Percentiles rank a stretch among this genome's conserved stretches.
Evolutionary conservation across 2,113 vertebrate genomes (phyloP).

Genomic region (Phasianus colchicus): DNA sequence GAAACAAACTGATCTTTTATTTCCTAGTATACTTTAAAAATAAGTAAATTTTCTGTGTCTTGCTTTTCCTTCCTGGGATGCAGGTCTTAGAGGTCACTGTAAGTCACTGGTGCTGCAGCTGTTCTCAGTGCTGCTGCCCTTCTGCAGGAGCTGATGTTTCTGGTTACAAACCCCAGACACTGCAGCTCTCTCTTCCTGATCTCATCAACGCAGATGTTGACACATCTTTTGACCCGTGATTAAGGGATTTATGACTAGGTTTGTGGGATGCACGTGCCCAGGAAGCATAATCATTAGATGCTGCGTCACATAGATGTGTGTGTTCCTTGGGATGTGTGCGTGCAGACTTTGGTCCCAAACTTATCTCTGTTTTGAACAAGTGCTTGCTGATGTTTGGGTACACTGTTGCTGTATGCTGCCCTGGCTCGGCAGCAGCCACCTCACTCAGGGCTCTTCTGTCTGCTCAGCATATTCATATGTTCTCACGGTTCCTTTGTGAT

Average conservation of each 20-base stretch:
- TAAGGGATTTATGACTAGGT: slow-evolving; percentile 14
- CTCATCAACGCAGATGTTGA: neutral
- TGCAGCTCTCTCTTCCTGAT: neutral
- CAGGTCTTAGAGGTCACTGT: neutral
- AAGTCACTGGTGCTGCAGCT: neutral
- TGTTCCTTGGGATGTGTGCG: neutral
- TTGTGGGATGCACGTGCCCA: neutral
- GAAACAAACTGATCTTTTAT: neutral
- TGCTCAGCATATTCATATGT: accelerated
- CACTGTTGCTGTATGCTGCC: neutral
- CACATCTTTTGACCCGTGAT: slow-evolving; percentile 20
- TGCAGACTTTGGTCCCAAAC: neutral
- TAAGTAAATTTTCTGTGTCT: neutral
- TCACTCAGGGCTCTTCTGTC: neutral
- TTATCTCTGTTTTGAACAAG: neutral
- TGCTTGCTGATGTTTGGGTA: neutral
- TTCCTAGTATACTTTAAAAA: neutral
- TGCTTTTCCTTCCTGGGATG: neutral
- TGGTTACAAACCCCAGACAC: neutral
- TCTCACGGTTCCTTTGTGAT: neutral
- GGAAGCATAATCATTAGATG: neutral
- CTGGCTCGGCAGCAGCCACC: neutral
- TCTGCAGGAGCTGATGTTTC: neutral
- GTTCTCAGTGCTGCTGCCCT: neutral
- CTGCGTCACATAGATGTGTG: neutral